Conservation (phyloP, 2,113 vertebrate genomes). For the Amphiprion ocellaris region DNA sequence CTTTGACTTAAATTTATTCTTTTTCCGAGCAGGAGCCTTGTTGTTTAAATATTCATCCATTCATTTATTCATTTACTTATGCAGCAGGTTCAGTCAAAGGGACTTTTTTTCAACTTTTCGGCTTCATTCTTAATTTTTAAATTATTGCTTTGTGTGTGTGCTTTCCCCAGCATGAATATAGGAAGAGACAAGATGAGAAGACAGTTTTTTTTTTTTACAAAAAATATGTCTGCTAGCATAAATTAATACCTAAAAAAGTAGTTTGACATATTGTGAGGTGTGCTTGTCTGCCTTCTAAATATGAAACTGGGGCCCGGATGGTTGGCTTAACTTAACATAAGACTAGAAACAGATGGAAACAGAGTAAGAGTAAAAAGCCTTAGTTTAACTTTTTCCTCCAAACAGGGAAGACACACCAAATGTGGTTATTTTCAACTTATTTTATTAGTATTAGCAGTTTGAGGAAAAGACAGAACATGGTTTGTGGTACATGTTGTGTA, state of each 20-base stretch:
- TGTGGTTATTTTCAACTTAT: background rate
- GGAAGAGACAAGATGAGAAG: background rate
- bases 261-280: background rate
- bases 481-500: background rate
- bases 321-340: background rate
- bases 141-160: background rate
- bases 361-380: background rate
- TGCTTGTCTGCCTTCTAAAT: background rate
- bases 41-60: constrained; percentile 27
- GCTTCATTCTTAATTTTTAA: constrained; percentile 21
- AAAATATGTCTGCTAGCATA: background rate
- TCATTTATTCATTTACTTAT: constrained; percentile 36
- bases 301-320: background rate
- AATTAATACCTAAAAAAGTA: background rate
- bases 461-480: too few relatives aligned
- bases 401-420: background rate
- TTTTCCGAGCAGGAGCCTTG: constrained; percentile 7
- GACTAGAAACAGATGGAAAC: background rate
- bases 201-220: constrained; percentile 6
- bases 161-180: background rate
- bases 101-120: background rate
- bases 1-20: constrained; percentile 23
- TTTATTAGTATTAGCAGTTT: background rate
- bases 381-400: background rate
- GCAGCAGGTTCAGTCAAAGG: constrained; percentile 16